Evolutionary conservation across 2,888 invertebrate genomes (phyloP).

Genomic region (Phalera bucephala): DNA sequence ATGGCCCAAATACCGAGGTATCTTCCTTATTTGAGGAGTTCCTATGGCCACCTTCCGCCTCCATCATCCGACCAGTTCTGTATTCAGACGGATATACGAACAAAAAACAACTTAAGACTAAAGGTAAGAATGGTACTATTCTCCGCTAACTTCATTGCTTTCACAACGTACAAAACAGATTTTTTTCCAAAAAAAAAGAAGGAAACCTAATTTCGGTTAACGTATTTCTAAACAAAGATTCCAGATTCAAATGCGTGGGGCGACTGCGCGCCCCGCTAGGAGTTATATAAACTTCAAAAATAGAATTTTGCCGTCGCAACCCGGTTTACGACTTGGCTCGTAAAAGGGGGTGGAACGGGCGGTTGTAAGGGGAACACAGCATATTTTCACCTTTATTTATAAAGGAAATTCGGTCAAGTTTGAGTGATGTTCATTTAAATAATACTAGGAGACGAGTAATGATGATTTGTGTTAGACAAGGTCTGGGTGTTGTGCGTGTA

Average conservation of each 20-base stretch:
- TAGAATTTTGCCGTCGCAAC: slow-evolving; percentile 63
- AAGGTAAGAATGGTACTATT: no score
- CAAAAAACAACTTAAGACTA: no score
- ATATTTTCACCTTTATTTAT: slow-evolving; percentile 63
- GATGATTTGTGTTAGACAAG: not conserved
- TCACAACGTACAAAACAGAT: slow-evolving; percentile 21
- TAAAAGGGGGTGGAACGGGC: slow-evolving; percentile 54
- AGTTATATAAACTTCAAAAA: slow-evolving; percentile 71
- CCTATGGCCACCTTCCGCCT: no score
- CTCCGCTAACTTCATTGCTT: no score
- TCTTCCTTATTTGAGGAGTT: no score
- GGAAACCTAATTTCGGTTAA: slow-evolving; percentile 34
- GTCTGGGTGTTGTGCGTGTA: not conserved
- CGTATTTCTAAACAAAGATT: slow-evolving; percentile 45
- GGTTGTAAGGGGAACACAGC: slow-evolving; percentile 46
- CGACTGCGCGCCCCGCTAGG: slow-evolving; percentile 37
- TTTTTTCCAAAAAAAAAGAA: slow-evolving; percentile 35
- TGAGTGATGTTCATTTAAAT: slow-evolving; percentile 38
- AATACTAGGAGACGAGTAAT: slow-evolving; percentile 14
- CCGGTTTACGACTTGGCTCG: slow-evolving; percentile 61
- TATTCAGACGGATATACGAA: no score
- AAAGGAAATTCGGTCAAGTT: slow-evolving; percentile 52
- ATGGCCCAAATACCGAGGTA: no score
- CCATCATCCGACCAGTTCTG: no score
- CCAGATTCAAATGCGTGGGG: slow-evolving; percentile 52